Conservation (phyloP, 2,113 vertebrate species). For the Kryptolebias marmoratus region DNA sequence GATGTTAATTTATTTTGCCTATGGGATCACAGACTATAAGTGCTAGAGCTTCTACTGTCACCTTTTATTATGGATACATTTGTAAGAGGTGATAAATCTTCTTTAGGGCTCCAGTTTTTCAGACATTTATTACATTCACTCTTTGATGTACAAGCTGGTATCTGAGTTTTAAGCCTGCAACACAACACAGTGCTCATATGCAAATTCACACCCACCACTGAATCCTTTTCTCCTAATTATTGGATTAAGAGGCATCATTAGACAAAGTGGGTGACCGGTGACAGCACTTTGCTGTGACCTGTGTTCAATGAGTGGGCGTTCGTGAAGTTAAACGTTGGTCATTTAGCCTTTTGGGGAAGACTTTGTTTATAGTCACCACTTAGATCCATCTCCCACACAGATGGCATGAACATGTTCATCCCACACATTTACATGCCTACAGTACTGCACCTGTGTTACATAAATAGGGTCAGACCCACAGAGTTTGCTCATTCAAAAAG, state of each 20-base stretch:
- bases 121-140: background rate
- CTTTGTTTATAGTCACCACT: slow-evolving; percentile 35
- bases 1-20: background rate
- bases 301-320: slow-evolving; percentile 41
- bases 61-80: slow-evolving; percentile 24
- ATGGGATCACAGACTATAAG: background rate
- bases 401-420: background rate
- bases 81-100: slow-evolving; percentile 14
- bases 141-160: slow-evolving; percentile 20
- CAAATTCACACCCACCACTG: slow-evolving; percentile 47
- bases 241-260: slow-evolving; percentile 55
- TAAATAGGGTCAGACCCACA: background rate
- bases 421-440: background rate
- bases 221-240: slow-evolving; percentile 35
- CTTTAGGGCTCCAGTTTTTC: background rate
- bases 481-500: background rate
- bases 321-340: slow-evolving; percentile 12
- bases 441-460: background rate
- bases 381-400: slow-evolving; percentile 37
- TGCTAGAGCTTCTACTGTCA: slow-evolving; percentile 16
- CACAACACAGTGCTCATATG: slow-evolving; percentile 11
- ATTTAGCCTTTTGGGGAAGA: slow-evolving; percentile 5
- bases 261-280: slow-evolving; percentile 35
- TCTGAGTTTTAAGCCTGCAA: slow-evolving; percentile 13
- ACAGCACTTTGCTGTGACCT: slow-evolving; percentile 34